Base-by-base conservation (phyloP, 2,888 invertebrate species). In the Platerodrilus igneus region DNA sequence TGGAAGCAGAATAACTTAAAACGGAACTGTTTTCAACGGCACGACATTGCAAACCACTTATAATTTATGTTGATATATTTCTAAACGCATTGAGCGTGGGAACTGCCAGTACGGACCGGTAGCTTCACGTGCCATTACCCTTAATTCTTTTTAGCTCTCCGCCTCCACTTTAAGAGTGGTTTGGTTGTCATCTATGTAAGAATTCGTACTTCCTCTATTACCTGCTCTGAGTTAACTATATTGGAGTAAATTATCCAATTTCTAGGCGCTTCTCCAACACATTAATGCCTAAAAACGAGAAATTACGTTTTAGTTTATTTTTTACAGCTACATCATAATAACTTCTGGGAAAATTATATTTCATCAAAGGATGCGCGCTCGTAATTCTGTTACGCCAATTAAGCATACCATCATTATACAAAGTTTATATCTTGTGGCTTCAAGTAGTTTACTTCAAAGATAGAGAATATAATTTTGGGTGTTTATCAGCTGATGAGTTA, bases 41-140 rank as follows among this genome's bases (percentile, higher is more conserved):
- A 57, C 52, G 54, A 53, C 53, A 53, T 48, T 46, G 46, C 37
- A 44, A 46, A 53, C 38, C 51, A 50, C 50, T 54, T 51, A 52
- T 58, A 58, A 58, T 57, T 59, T 59, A 58, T 58, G 55, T 57
- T 59, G 59, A 57, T 57, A 55, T 56, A 57, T 58, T 54, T 52
- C 49, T 53, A 52, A 49, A 51, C 41, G 37, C 42, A 53, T n/a
- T n/a, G n/a, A 52, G 55, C 56, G 56, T 56, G 56, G 56, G 56
- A 56, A 56, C 51, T 22, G 31, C 41, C 25, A 47, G 25, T 39
- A 41, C 37, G 48, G 51, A 52, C 50, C 55, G 49, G 50, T 51
- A 51, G 53, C 44, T 51, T 53, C 47, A 52, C 47, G 47, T 52
- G 45, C 49, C 48, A 54, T 53, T 51, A 53, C 45, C 39, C 45